A percentile compares a stretch with the other conserved stretches of the same genome.
Conservation (phyloP, 2,797 vertebrate genomes). For the Siniperca obscura region DNA sequence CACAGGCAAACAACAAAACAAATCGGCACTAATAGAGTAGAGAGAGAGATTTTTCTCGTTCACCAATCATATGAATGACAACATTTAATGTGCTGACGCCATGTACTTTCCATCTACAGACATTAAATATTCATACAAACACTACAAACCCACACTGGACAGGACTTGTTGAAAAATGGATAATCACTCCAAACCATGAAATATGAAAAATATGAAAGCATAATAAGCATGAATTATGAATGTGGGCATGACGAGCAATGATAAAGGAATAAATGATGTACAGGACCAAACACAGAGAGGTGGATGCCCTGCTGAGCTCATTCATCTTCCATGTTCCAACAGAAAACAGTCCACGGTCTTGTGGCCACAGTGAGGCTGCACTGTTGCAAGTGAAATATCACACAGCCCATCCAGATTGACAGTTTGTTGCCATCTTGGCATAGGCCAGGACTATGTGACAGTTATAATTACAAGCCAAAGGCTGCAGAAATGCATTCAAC, state of each 20-base stretch:
- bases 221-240: slow-evolving; percentile 66
- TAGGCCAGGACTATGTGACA: slow-evolving; percentile 33
- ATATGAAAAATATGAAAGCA: slow-evolving; percentile 56
- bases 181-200: slow-evolving; percentile 49
- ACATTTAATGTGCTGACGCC: slow-evolving; percentile 49
- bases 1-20: slow-evolving; percentile 47
- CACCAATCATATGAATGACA: slow-evolving; percentile 48
- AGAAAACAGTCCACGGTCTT: slow-evolving; percentile 1
- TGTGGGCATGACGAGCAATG: slow-evolving; percentile 41
- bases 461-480: slow-evolving; percentile 44
- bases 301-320: slow-evolving; percentile 32
- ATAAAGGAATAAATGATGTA: slow-evolving; percentile 48
- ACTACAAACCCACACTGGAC: slow-evolving; percentile 56
- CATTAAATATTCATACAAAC: slow-evolving; percentile 68
- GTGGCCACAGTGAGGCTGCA: slow-evolving; percentile 12
- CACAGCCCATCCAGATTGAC: slow-evolving; percentile 12
- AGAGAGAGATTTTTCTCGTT: neutral
- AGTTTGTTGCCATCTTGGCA: slow-evolving; percentile 20
- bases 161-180: slow-evolving; percentile 46
- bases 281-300: slow-evolving; percentile 32
- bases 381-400: slow-evolving; percentile 31
- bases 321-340: slow-evolving; percentile 37
- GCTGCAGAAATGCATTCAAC: slow-evolving; percentile 25
- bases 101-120: slow-evolving; percentile 46
- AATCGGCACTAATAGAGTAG: slow-evolving; percentile 37